Evolutionary conservation across 2,888 invertebrate species (phyloP).

Genomic region (Leptinotarsa tumamoca): DNA sequence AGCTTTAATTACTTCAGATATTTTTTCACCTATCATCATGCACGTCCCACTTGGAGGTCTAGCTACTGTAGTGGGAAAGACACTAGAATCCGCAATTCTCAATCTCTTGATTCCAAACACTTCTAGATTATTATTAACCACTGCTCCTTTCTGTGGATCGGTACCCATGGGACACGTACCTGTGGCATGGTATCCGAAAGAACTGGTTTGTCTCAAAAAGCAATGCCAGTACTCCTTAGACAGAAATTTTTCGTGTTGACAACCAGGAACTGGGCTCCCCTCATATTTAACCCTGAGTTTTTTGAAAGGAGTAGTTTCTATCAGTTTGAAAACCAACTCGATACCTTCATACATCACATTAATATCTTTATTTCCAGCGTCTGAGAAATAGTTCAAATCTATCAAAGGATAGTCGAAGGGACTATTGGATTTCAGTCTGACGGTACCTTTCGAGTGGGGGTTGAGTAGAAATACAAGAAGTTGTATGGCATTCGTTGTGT

Average conservation of each 20-base stretch:
- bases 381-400: conserved; percentile 75
- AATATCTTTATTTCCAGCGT: conserved; percentile 65
- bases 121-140: conserved; percentile 72
- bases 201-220: conserved; percentile 61
- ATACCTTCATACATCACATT: conserved; percentile 69
- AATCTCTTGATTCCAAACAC: conserved; percentile 71
- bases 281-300: conserved; percentile 66
- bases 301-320: conserved; percentile 68
- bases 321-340: conserved; percentile 62
- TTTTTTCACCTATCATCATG: conserved; percentile 22
- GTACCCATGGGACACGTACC: conserved; percentile 68
- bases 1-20: conserved; percentile 19
- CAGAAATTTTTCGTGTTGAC: conserved; percentile 66
- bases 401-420: conserved; percentile 68
- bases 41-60: conserved; percentile 12
- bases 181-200: conserved; percentile 72
- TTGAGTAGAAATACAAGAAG: conserved; percentile 51
- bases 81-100: conserved; percentile 75
- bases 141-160: conserved; percentile 68
- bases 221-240: conserved; percentile 79
- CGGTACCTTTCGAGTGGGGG: conserved; percentile 71
- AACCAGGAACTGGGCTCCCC: conserved; percentile 57
- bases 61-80: conserved; percentile 68
- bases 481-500: conserved; percentile 45
- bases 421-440: conserved; percentile 58